Evolutionary conservation across 2,113 vertebrate species (phyloP).

Genomic region (Myrmecobius fasciatus): DNA sequence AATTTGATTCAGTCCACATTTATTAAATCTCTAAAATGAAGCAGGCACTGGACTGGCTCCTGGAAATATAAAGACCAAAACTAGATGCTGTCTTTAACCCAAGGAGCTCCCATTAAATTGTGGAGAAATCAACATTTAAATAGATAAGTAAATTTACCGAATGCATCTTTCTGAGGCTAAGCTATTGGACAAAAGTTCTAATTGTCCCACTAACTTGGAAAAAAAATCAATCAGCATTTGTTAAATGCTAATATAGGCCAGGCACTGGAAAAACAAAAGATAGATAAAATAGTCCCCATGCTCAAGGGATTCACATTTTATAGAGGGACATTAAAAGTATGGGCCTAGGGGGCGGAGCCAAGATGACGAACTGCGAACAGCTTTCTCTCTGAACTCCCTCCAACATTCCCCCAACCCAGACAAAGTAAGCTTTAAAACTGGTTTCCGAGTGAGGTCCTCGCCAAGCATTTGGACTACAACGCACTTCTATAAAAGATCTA

Average conservation of each 20-base stretch:
- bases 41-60: too few species aligned
- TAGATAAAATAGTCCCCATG: not conserved
- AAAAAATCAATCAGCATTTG: not conserved
- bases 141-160: not conserved
- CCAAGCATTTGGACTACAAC: too few species aligned
- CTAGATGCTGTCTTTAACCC: not conserved
- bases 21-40: not conserved
- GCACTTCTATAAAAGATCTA: too few species aligned
- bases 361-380: too few species aligned
- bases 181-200: not conserved
- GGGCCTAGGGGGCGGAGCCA: too few species aligned
- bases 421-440: too few species aligned
- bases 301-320: not conserved
- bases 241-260: not conserved
- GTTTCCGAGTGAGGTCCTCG: too few species aligned
- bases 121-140: not conserved
- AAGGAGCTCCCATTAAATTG: not conserved
- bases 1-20: not conserved
- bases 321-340: not conserved
- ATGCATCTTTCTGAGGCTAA: not conserved
- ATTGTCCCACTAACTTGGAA: not conserved
- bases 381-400: too few species aligned
- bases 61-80: not conserved
- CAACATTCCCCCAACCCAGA: too few species aligned
- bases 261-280: not conserved